Evolutionary conservation across 2,113 vertebrate genomes (phyloP).

Genomic region (Takifugu flavidus): DNA sequence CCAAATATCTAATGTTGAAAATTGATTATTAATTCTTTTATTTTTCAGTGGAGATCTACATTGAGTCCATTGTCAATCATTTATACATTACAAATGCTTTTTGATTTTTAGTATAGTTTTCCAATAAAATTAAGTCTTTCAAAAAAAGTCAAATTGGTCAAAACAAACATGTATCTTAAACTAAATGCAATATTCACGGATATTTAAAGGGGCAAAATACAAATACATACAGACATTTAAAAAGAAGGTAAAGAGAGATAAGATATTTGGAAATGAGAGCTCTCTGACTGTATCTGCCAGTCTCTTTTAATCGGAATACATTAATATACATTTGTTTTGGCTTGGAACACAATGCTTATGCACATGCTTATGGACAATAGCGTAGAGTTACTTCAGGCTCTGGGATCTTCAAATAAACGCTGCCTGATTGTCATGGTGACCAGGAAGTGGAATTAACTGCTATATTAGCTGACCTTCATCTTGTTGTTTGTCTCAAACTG

Average conservation of each 20-base stretch:
- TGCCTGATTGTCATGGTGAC: slow-evolving; percentile 94
- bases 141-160: too few species aligned
- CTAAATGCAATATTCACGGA: too few species aligned
- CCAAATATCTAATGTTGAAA: too few species aligned
- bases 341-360: slow-evolving; percentile 63
- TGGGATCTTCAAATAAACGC: slow-evolving; percentile 99
- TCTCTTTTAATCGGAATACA: slow-evolving; percentile 82
- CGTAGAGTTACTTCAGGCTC: slow-evolving; percentile 85
- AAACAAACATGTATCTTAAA: too few species aligned
- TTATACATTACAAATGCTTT: too few species aligned
- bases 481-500: slow-evolving; percentile 90
- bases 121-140: too few species aligned
- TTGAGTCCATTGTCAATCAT: too few species aligned
- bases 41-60: too few species aligned
- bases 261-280: slow-evolving; percentile 6
- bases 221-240: background rate
- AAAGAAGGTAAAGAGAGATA: background rate
- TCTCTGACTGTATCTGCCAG: slow-evolving; percentile 24
- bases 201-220: background rate
- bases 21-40: too few species aligned
- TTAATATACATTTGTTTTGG: slow-evolving; percentile 91
- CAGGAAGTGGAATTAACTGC: slow-evolving; percentile 90
- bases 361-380: slow-evolving; percentile 78
- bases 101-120: too few species aligned
- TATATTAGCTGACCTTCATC: slow-evolving; percentile 98